Base-by-base conservation (phyloP, 2,888 invertebrate species). In the Hartigia nigra region DNA sequence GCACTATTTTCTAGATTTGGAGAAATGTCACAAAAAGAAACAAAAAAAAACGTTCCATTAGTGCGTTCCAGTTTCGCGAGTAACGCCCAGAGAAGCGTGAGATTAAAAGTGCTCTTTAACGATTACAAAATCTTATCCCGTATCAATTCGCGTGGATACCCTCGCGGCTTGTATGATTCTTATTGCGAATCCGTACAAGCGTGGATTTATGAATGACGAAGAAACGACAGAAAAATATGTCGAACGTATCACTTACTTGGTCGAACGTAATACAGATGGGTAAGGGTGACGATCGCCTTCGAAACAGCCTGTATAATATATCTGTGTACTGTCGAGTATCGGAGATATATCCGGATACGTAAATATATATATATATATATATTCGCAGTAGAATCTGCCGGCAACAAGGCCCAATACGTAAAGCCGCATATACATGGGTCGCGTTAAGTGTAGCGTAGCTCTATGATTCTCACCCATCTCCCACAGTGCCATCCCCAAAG, bases 371-470 rank as follows among this genome's bases (percentile, higher is more conserved):
- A 31, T 32, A 32, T 12, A 85, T 82, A 83, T 82, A 81, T 82
- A 82, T 83, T 83, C 82, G 81, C 84, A 85, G 34, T 36, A 31
- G 75, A 84, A 87, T 88, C 86, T 84, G 83, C 83, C 82, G 82
- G 83, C 87, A 86, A 87, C 83, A 83, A 82, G 85, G 81, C 80
- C 82, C 79, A 77, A 79, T 79, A 36, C 79, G 79, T 74, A 74
- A 36, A 77, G 79, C 70, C 79, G 77, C 79, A 74, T 77, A 79
- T 79, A 83, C 84, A 83, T 85, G 83, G 86, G 85, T 88, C 86
- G 86, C 87, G 86, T 89, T 87, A 89, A 90, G 89, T 87, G 88
- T 87, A 87, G 86, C 87, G 84, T 85, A 84, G 85, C 84, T 88
- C 85, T 87, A 86, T 87, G 85, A 87, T 88, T 88, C 86, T 86